These are phyloP conservation scores for Geodia barretti DNA, from an alignment of 37 sponge, comb jelly and placozoan genomes.

Conservation along the genomic window DNA sequence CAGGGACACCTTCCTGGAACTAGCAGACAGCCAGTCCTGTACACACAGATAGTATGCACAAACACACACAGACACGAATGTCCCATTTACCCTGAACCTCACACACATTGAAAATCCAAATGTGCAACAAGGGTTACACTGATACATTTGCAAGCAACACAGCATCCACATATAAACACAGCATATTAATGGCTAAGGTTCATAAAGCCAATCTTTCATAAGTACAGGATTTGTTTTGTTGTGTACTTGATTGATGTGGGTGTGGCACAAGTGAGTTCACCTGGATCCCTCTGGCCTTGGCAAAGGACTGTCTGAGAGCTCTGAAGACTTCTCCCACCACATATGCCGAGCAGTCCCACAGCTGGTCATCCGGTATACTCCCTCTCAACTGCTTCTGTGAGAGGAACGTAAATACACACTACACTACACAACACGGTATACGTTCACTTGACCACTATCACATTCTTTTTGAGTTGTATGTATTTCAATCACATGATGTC, in stretches of 20 bases:
- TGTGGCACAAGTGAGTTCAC: slow-evolving; percentile 28
- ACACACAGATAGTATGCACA: background rate
- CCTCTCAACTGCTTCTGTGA: slow-evolving; percentile 68
- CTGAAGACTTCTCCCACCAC: slow-evolving; percentile 71
- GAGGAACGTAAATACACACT: background rate
- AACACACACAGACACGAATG: too few relatives aligned
- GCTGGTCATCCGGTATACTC: slow-evolving; percentile 46
- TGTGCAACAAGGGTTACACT: too few relatives aligned
- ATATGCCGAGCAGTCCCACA: slow-evolving; percentile 73
- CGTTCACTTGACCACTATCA: background rate
- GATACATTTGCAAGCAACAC: too few relatives aligned
- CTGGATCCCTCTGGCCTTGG: slow-evolving; percentile 84
- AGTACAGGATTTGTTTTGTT: too few relatives aligned
- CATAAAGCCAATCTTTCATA: too few relatives aligned
- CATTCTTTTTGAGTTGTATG: background rate
- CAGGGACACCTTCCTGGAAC: slow-evolving; percentile 70
- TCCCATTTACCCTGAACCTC: too few relatives aligned
- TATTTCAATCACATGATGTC: background rate
- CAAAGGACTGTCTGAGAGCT: slow-evolving; percentile 77
- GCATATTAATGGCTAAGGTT: background rate
- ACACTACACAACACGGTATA: background rate
- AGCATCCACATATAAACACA: background rate
- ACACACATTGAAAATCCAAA: too few relatives aligned
- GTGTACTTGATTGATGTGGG: too few relatives aligned
- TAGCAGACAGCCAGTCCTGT: slow-evolving; percentile 80